These are phyloP conservation scores for Cromileptes altivelis DNA, from an alignment of 2,113 vertebrate genomes.

Conservation along the genomic window DNA sequence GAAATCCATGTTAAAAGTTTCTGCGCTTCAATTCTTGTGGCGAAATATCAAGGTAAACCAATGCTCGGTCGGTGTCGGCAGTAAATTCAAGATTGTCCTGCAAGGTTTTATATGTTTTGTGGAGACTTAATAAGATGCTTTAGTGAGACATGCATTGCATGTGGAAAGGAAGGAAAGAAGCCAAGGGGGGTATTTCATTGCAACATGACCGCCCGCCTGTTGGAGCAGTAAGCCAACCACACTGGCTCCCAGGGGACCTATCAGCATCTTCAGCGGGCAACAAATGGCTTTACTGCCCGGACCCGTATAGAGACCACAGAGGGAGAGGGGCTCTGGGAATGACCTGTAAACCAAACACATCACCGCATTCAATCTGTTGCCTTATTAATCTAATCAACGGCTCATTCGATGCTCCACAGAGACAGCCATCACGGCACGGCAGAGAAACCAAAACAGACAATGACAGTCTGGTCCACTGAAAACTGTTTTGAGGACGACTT, in stretches of 20 bases:
- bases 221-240: slow-evolving; percentile 64
- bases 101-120: slow-evolving; percentile 52
- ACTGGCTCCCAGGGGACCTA: slow-evolving; percentile 57
- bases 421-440: slow-evolving; percentile 61
- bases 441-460: slow-evolving; percentile 71
- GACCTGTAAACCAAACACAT: slow-evolving; percentile 81
- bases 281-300: slow-evolving; percentile 73
- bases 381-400: slow-evolving; percentile 82
- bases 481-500: slow-evolving; percentile 49
- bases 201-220: slow-evolving; percentile 63
- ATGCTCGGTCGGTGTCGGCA: slow-evolving; percentile 2
- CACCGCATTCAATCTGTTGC: slow-evolving; percentile 78
- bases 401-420: slow-evolving; percentile 72
- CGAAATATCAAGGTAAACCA: slow-evolving; percentile 62
- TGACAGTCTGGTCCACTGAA: slow-evolving; percentile 56
- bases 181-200: slow-evolving; percentile 35
- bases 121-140: slow-evolving; percentile 55
- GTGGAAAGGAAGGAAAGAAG: slow-evolving; percentile 37
- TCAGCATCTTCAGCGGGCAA: slow-evolving; percentile 71
- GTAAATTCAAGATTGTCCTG: slow-evolving; percentile 47
- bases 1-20: slow-evolving; percentile 71
- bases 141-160: slow-evolving; percentile 26
- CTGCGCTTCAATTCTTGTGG: slow-evolving; percentile 34
- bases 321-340: slow-evolving; percentile 67
- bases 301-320: slow-evolving; percentile 62